Percentiles rank a stretch among this genome's conserved stretches.
Conservation (phyloP, 2,113 vertebrate genomes). For the Colistium nudipinnis region DNA sequence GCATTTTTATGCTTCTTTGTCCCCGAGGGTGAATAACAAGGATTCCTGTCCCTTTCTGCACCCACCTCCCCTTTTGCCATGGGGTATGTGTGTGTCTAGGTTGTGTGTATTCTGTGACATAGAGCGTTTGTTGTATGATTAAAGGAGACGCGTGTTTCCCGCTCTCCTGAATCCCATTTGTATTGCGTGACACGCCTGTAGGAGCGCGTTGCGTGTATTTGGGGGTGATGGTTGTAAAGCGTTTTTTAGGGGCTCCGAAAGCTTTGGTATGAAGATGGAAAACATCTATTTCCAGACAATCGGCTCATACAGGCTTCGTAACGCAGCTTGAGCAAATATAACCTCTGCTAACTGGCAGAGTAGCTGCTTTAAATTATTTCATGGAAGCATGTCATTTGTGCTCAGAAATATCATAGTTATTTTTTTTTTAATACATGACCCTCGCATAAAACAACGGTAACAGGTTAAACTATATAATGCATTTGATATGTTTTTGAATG, state of each 20-base stretch:
- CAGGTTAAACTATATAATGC: too few species aligned
- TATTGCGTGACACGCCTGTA: conserved; percentile 36
- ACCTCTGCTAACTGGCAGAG: too few species aligned
- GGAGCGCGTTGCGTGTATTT: neutral
- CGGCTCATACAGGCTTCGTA: neutral
- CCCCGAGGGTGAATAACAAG: conserved; percentile 59
- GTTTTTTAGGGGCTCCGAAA: neutral
- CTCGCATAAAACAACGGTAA: too few species aligned
- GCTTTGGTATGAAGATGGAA: neutral
- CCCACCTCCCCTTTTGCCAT: conserved; percentile 4
- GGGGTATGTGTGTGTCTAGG: neutral
- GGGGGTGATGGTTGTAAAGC: neutral
- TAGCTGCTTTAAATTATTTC: too few species aligned
- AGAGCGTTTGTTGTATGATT: conserved; percentile 28
- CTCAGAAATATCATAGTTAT: too few species aligned
- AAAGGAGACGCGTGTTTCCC: conserved; percentile 41
- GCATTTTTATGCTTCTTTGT: conserved; percentile 19
- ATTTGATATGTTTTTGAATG: too few species aligned
- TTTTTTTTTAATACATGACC: too few species aligned
- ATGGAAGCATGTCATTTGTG: too few species aligned
- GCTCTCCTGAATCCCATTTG: conserved; percentile 31
- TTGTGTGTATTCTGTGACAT: conserved; percentile 10
- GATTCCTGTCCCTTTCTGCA: conserved; percentile 42
- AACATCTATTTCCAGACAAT: neutral
- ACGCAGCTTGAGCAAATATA: neutral